phyloP scores from a whole-genome alignment of 2,113 vertebrate species.

The Macroglossus sobrinus region DNA sequence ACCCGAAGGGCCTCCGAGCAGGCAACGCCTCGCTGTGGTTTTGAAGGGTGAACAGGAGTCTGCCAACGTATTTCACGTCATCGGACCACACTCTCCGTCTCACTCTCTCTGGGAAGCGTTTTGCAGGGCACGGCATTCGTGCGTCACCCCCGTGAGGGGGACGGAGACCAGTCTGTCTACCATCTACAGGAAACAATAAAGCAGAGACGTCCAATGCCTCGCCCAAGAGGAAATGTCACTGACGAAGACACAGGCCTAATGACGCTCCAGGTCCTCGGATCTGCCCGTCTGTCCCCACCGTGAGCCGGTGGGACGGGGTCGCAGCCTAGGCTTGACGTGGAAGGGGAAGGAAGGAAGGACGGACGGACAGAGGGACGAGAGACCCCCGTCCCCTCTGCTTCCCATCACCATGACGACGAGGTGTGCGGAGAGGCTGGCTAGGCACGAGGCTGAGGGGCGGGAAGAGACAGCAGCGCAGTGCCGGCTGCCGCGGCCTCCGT shows the following conservation, averaged over 20 bases:
- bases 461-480: rapidly evolving
- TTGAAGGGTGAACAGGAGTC: background rate
- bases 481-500: background rate
- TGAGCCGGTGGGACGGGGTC: background rate
- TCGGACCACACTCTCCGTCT: background rate
- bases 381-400: background rate
- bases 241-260: background rate
- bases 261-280: rapidly evolving
- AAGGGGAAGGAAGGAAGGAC: background rate
- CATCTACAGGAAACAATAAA: background rate
- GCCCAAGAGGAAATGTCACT: background rate
- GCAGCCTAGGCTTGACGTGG: background rate
- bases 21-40: background rate
- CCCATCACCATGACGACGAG: rapidly evolving
- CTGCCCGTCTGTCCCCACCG: rapidly evolving
- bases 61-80: background rate
- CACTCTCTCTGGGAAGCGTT: background rate
- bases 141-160: background rate
- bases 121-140: rapidly evolving
- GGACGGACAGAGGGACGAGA: background rate
- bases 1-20: background rate
- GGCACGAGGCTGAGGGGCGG: background rate
- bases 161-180: background rate
- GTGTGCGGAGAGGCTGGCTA: no score
- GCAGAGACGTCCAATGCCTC: background rate